Percentiles rank a stretch among this genome's conserved stretches.
Conservation (phyloP, 2,113 vertebrate genomes). For the Burhinus bistriatus region DNA sequence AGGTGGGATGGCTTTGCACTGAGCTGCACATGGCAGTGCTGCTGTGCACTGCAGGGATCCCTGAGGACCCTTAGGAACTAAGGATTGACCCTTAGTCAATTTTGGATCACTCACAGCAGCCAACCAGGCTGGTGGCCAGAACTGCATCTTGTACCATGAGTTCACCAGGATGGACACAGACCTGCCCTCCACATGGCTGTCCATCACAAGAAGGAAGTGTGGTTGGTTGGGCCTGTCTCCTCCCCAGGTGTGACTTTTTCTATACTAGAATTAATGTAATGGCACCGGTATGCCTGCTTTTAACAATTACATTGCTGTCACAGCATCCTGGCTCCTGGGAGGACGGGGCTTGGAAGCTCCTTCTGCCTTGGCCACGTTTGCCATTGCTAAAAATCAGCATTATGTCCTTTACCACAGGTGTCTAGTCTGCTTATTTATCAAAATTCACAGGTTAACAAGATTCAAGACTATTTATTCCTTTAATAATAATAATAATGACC, state of each 20-base stretch:
- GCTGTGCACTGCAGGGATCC: neutral
- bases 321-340: neutral
- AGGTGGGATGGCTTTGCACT: neutral
- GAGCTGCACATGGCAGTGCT: neutral
- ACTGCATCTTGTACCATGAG: neutral
- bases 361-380: neutral
- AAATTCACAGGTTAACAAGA: neutral
- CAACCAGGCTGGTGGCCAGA: neutral
- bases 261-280: neutral
- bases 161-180: neutral
- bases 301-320: neutral
- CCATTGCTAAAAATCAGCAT: neutral
- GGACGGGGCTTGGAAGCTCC: neutral
- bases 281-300: neutral
- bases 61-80: neutral
- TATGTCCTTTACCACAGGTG: neutral
- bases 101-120: neutral
- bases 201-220: neutral
- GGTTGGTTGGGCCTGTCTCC: rapidly evolving
- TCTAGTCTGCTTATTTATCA: neutral
- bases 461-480: neutral
- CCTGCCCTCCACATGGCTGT: neutral
- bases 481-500: neutral
- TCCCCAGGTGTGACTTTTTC: neutral
- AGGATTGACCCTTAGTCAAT: neutral